These are phyloP conservation scores for Podotricha telesiphe DNA, from an alignment of 2,888 invertebrate genomes.

Conservation along the genomic window DNA sequence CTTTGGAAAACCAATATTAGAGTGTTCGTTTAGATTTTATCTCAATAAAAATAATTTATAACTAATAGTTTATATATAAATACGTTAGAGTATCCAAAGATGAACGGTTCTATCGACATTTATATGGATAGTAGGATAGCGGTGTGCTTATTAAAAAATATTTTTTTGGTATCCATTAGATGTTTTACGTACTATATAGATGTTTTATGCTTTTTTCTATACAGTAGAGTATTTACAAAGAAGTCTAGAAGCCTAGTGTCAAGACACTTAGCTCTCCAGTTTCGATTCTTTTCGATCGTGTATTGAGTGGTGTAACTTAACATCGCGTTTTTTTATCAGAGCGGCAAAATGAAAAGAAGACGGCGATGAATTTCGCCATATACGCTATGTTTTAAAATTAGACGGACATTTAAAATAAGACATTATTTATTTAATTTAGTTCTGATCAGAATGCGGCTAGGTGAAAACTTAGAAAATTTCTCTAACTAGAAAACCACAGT, in stretches of 20 bases:
- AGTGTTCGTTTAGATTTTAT: slow-evolving; percentile 50
- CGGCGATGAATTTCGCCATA: no score
- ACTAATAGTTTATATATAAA: slow-evolving; percentile 32
- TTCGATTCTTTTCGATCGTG: no score
- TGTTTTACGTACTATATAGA: not conserved
- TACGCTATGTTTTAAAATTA: no score
- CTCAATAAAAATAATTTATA: slow-evolving; percentile 33
- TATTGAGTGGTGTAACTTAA: no score
- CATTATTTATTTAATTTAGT: no score
- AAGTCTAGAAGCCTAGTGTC: not conserved
- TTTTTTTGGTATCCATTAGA: not conserved
- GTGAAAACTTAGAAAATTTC: not conserved
- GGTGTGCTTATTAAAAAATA: not conserved
- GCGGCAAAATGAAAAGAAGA: no score
- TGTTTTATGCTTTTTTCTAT: not conserved
- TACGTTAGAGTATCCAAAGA: slow-evolving; percentile 7
- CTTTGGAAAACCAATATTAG: slow-evolving; percentile 51
- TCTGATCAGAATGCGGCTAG: not conserved
- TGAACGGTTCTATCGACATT: slow-evolving; percentile 17
- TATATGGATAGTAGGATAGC: not conserved
- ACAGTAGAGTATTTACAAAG: no score
- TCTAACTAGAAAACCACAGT: not conserved
- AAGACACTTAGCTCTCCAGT: not conserved
- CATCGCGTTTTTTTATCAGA: no score
- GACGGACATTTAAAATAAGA: no score